Conservation (phyloP, 2,888 invertebrate genomes). For the Agonopterix alstromeriana region DNA sequence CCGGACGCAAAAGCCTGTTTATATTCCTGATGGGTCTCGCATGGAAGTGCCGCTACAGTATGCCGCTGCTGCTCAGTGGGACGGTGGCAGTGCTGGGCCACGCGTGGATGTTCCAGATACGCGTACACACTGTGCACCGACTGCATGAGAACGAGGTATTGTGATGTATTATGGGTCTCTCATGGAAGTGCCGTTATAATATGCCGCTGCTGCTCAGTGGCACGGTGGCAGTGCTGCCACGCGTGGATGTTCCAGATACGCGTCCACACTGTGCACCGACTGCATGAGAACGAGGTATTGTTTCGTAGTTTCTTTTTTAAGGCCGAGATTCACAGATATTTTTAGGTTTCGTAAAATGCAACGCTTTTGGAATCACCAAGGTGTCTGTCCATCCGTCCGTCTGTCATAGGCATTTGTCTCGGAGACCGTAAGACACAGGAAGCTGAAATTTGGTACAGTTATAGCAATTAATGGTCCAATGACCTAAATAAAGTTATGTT, state of each 20-base stretch:
- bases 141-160: conserved; percentile 56
- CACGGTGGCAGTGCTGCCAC: conserved; percentile 60
- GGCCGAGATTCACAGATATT: no score
- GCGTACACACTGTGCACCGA: conserved; percentile 58
- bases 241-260: conserved; percentile 72
- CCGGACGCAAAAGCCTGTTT: conserved; percentile 57
- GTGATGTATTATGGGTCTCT: conserved; percentile 63
- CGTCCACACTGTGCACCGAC: conserved; percentile 55
- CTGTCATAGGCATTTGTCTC: no score
- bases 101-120: conserved; percentile 71
- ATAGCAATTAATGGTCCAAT: no score
- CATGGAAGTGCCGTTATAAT: conserved; percentile 67
- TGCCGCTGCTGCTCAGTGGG: conserved; percentile 66
- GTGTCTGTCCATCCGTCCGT: no score
- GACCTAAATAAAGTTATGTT: no score
- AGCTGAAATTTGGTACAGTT: no score
- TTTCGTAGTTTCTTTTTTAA: no score
- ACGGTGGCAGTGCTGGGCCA: conserved; percentile 64
- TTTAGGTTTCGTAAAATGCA: no score
- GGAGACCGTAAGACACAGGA: no score
- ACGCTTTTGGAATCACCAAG: no score
- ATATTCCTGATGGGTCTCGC: conserved; percentile 71
- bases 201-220: conserved; percentile 68
- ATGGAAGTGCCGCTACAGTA: conserved; percentile 67
- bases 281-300: conserved; percentile 55